These are phyloP conservation scores for Plecturocebus donacophilus DNA, from an alignment of 2,113 vertebrate species.

Conservation along the genomic window DNA sequence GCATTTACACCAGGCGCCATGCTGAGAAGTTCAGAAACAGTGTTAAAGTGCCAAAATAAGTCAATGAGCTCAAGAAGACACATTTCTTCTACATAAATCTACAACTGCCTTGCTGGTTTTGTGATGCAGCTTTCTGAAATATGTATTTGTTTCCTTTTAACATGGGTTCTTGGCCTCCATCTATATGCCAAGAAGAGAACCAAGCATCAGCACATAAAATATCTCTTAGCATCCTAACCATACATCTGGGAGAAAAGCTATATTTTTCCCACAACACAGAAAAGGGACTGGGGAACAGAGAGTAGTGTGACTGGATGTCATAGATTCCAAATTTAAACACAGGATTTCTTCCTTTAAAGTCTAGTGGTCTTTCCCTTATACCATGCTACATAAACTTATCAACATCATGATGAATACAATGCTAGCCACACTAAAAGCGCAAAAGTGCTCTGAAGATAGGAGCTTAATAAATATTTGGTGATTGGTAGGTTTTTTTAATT, in stretches of 20 bases:
- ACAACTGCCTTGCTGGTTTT: neutral
- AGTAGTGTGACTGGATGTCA: neutral
- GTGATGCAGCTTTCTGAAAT: neutral
- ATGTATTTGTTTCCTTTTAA: neutral
- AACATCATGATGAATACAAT: neutral
- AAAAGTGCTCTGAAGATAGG: neutral
- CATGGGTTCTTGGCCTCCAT: neutral
- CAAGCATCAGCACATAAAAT: neutral
- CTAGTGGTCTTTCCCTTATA: neutral
- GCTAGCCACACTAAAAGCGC: neutral
- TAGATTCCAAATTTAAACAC: conserved; percentile 7
- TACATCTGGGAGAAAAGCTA: neutral
- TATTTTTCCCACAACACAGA: neutral
- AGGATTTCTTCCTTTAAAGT: neutral
- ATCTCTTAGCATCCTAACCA: neutral
- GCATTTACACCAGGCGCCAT: neutral
- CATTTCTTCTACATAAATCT: neutral
- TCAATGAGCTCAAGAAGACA: neutral
- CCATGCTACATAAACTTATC: neutral
- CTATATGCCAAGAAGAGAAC: neutral
- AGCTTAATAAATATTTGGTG: neutral
- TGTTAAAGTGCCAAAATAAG: neutral
- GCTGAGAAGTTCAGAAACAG: neutral
- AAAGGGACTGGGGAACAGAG: neutral
- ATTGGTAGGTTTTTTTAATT: neutral